phyloP scores from a whole-genome alignment of 1,140 invertebrate species.

The Drosophila trapezifrons region DNA sequence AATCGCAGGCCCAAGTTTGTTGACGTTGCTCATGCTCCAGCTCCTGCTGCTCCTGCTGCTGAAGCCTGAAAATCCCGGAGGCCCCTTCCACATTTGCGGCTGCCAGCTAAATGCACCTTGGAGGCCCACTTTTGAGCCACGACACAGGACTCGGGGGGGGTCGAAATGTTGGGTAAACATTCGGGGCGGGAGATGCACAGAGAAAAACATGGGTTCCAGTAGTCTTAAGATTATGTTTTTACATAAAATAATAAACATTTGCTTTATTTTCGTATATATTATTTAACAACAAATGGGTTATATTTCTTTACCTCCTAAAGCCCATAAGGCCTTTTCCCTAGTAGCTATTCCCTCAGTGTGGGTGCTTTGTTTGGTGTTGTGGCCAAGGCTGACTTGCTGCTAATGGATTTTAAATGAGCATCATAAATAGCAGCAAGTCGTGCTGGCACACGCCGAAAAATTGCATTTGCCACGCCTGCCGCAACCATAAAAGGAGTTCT shows the following conservation, averaged over 20 bases:
- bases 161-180: slow-evolving; percentile 15
- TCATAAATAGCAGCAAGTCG: slow-evolving; percentile 73
- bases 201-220: not conserved
- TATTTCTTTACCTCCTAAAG: no score
- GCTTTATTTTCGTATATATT: not conserved
- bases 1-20: slow-evolving; percentile 40
- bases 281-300: no score
- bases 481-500: slow-evolving; percentile 47
- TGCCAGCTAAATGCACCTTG: slow-evolving; percentile 64
- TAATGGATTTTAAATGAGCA: slow-evolving; percentile 84
- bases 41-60: slow-evolving; percentile 2
- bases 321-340: no score
- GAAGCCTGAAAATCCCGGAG: slow-evolving; percentile 15
- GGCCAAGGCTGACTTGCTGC: slow-evolving; percentile 67
- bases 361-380: slow-evolving; percentile 25
- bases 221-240: no score
- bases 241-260: no score
- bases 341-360: slow-evolving; percentile 1
- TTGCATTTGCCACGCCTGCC: slow-evolving; percentile 50
- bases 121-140: slow-evolving; percentile 66
- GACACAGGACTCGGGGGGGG: slow-evolving; percentile 12
- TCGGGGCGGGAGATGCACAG: slow-evolving; percentile 28
- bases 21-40: slow-evolving; percentile 16
- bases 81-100: slow-evolving; percentile 17
- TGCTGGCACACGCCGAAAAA: slow-evolving; percentile 42